These are phyloP conservation scores for Hyla sarda DNA, from an alignment of 2,113 vertebrate genomes.

Conservation along the genomic window DNA sequence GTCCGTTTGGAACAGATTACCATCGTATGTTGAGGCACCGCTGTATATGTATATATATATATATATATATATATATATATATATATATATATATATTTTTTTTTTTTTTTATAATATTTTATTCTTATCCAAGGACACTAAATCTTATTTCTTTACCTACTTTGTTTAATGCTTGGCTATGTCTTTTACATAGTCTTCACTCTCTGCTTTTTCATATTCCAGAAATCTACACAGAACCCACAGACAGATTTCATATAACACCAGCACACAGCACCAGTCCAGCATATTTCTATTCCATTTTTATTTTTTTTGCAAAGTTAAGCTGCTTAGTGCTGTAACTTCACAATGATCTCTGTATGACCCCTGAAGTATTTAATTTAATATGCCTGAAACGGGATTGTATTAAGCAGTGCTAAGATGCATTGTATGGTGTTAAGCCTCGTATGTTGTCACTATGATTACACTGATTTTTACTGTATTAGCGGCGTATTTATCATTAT, in stretches of 20 bases:
- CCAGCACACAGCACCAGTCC: neutral
- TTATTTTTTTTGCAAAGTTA: neutral
- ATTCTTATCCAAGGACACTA: no score
- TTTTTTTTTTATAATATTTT: no score
- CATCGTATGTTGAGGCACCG: no score
- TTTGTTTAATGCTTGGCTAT: neutral
- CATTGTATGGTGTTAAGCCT: neutral
- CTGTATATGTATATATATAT: no score
- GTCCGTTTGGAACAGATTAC: no score
- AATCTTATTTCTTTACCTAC: neutral
- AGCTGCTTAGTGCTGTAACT: slow-evolving; percentile 23
- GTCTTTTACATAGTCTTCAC: neutral
- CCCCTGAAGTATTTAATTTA: slow-evolving; percentile 38
- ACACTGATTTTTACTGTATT: neutral
- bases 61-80: no score
- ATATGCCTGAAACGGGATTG: slow-evolving; percentile 19
- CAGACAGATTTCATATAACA: neutral
- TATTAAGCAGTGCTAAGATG: slow-evolving; percentile 1
- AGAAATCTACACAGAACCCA: neutral
- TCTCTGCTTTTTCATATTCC: neutral
- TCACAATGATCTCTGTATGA: slow-evolving; percentile 10
- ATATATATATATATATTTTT: no score
- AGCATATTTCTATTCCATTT: slow-evolving; percentile 2
- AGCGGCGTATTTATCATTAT: neutral
- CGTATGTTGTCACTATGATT: slow-evolving; percentile 13